Percentiles rank a stretch among this genome's conserved stretches.
Evolutionary conservation across 2,113 vertebrate species (phyloP).

Genomic region (Passer domesticus): DNA sequence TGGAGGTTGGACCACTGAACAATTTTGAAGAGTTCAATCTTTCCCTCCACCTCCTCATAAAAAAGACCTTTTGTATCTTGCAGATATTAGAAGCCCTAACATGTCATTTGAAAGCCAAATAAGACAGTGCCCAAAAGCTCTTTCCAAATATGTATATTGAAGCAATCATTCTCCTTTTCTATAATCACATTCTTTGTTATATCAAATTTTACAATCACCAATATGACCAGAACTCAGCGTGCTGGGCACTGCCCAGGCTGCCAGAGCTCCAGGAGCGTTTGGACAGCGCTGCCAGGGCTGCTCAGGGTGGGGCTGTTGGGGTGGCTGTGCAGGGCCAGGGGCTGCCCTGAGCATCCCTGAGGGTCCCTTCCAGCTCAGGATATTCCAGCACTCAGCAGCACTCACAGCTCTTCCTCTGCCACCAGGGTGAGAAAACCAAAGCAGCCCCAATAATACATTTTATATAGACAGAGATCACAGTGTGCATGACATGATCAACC

Average conservation of each 20-base stretch:
- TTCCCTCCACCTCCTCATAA: background rate
- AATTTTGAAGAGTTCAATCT: background rate
- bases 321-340: background rate
- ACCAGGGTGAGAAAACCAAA: background rate
- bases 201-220: background rate
- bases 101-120: background rate
- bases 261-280: background rate
- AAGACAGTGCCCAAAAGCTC: background rate
- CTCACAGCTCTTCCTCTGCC: background rate
- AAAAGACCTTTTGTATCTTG: background rate
- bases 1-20: background rate
- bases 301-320: background rate
- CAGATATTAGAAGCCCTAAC: background rate
- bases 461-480: background rate
- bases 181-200: background rate
- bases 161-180: background rate
- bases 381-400: background rate
- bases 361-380: background rate
- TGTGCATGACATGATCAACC: accelerated
- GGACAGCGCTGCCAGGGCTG: background rate
- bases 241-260: background rate
- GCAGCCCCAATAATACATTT: accelerated
- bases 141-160: background rate
- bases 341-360: accelerated
- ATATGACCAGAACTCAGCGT: background rate